Conservation (phyloP, 2,888 invertebrate species). For the Heliconius erato region DNA sequence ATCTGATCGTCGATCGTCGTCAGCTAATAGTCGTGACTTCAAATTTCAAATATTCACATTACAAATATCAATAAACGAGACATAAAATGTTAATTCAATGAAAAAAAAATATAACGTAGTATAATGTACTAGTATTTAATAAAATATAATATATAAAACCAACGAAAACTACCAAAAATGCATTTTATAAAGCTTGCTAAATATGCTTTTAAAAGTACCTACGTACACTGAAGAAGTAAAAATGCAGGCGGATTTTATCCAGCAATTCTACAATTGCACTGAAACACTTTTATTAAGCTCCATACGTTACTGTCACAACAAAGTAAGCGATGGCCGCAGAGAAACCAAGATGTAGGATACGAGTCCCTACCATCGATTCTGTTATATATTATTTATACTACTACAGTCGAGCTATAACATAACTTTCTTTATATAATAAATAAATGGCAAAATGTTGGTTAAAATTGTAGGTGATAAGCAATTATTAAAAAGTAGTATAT, state of each 20-base stretch:
- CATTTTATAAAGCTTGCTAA: too few relatives aligned
- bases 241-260: conserved; percentile 37
- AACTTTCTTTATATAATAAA: not conserved
- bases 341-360: conserved; percentile 54
- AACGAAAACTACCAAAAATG: not conserved
- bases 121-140: not conserved
- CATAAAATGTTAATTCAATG: too few relatives aligned
- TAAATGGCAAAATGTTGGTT: not conserved
- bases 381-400: conserved; percentile 19
- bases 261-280: conserved; percentile 47
- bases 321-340: conserved; percentile 63
- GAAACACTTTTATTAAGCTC: conserved; percentile 67
- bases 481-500: too few relatives aligned
- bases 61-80: too few relatives aligned
- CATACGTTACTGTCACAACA: conserved; percentile 62
- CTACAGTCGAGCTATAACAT: not conserved
- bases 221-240: conserved; percentile 32
- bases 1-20: too few relatives aligned
- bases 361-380: conserved; percentile 25
- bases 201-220: conserved; percentile 33
- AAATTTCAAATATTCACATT: too few relatives aligned
- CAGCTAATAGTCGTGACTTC: too few relatives aligned
- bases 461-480: not conserved
- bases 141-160: not conserved
- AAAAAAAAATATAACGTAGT: too few relatives aligned